Percentiles rank a stretch among this genome's conserved stretches.
phyloP scores from a whole-genome alignment of 2,888 invertebrate genomes.

The Pyrrhosoma nymphula region DNA sequence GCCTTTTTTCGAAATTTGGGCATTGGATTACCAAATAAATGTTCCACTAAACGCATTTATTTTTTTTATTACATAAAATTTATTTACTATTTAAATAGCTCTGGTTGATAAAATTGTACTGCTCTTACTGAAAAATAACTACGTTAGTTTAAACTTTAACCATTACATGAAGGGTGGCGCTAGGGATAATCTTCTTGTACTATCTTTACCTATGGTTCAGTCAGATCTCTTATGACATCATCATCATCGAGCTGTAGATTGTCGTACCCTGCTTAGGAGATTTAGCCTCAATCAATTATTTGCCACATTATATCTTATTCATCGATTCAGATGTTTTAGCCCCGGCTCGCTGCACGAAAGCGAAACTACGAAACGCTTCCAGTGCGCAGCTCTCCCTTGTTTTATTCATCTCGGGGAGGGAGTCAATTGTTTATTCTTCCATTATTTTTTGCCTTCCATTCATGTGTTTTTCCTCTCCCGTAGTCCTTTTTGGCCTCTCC shows the following conservation, averaged over 20 bases:
- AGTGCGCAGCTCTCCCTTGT: background rate
- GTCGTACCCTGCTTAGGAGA: background rate
- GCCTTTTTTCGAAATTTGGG: no score
- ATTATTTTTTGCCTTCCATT: background rate
- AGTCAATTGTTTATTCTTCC: background rate
- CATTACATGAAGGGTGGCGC: no score
- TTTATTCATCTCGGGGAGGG: background rate
- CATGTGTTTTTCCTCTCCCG: background rate
- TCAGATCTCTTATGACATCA: no score
- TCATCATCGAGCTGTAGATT: background rate
- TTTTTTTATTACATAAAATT: no score
- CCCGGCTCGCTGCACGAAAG: background rate
- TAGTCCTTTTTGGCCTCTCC: background rate
- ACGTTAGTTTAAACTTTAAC: no score
- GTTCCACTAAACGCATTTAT: no score
- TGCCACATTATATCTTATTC: background rate
- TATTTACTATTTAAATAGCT: no score
- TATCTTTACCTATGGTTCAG: no score
- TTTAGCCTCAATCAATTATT: background rate
- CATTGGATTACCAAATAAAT: no score
- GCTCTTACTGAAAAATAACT: no score
- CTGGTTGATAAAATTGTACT: no score
- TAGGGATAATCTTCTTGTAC: no score
- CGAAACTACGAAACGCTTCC: background rate
- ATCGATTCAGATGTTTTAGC: background rate